Base-by-base conservation (phyloP, 2,113 vertebrate genomes). In the Coturnix japonica region DNA sequence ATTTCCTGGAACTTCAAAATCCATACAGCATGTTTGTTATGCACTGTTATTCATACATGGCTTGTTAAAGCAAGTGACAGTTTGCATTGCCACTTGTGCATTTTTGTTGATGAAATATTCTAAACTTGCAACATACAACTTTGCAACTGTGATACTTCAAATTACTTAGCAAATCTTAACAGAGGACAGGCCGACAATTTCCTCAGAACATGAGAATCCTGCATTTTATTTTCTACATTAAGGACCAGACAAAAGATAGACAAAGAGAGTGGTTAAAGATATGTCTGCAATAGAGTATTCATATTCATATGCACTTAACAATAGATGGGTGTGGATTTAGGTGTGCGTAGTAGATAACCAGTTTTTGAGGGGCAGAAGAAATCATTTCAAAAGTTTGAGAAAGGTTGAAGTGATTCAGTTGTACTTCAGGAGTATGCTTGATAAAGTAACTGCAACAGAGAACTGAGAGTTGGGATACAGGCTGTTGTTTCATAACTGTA, bases 1-100 rank as follows among this genome's bases (percentile, higher is more conserved):
- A 28, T 82, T 96, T 96, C 81, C 93, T 95, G 72, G 76, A 96
- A 95, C 65, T 89, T 82, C 78, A 87, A 78, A 91, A 93, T 88
- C 49, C 64, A 54, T 73, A 57, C 46, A 46, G 46, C 31, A n/a
- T 26, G 41, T 78, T 94, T 92, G 85, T 80, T 81, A 53, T 37
- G 54, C 65, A 67, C 85, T 90, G 46, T 89, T 81, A 81, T 87
- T 90, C 65, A 69, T 84, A 8, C 0, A 2, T 43, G 61, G 87
- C 76, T 94, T 95, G 43, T 26, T 53, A 82, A 90, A 82, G 81
- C 56, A 85, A 92, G 57, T 20, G 81, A 71, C 81, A 71, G 46
- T 84, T 56, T 76, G 37, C 30, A 11, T 6, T 85, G 61, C 28
- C 54, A 60, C 47, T 90, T 66, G 51, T 43, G 33, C 35, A 30